Base-by-base conservation (phyloP, 1,140 invertebrate species). In the Drosophila biarmipes region DNA sequence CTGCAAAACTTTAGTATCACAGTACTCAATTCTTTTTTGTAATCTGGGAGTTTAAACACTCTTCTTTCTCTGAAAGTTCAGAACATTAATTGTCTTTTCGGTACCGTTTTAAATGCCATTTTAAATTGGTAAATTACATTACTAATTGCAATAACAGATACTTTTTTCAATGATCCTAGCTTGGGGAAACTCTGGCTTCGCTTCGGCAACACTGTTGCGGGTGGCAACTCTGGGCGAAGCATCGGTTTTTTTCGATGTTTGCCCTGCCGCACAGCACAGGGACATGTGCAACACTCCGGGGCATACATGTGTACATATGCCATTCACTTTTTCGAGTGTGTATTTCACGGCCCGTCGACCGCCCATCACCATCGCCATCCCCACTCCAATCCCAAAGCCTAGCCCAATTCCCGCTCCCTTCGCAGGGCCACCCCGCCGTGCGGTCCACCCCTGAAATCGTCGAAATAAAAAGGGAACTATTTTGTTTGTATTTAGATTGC, bases 401-500 rank as follows among this genome's bases (percentile, higher is more conserved):
- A 29, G 6, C 45, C 48, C 56, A 21, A 31, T 21, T 17, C 10
- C 19, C 35, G 35, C 19, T n/a, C 14, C 46, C n/a, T 15, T 31
- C 48, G 48, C 27, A 31, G 45, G 37, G 31, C 29, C 66, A 38
- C 62, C 63, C 66, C 56, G 63, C 45, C 19, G 63, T 34, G 63
- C 63, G 49, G 66, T 46, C 48, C 66, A 69, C 63, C 67, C 67
- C 67, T 55, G 34, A 34, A 59, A 27, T 21, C 11, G 55, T 24
- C 8, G 35, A 38, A 72, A 71, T 56, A 72, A 72, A 72, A 57
- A 78, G 53, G 62, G 62, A 69, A 75, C 69, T 75, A 87, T 90
- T 91, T 90, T 90, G 84, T 90, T 89, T 91, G 87, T 91, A 91
- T 91, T 92, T 91, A 92, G 91, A 91, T 92, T 92, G 80, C 79